Conservation (phyloP, 2,797 vertebrate species). For the Coluber constrictor region DNA sequence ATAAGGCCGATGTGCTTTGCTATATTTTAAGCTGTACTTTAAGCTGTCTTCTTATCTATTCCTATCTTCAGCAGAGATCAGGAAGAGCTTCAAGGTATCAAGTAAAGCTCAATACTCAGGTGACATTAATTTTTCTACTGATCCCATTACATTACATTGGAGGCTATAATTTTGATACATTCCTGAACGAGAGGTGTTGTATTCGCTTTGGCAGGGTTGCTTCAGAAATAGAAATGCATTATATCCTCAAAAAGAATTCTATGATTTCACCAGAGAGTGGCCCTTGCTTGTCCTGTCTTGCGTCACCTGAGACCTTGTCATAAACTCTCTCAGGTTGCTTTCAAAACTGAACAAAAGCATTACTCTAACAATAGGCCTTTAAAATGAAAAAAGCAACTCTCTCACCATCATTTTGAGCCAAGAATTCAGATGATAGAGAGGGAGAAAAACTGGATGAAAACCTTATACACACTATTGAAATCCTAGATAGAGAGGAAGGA, state of each 20-base stretch:
- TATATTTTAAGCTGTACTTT: not conserved
- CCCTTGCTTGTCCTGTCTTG: not conserved
- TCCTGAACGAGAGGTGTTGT: not conserved
- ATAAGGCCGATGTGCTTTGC: not conserved
- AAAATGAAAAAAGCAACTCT: not conserved
- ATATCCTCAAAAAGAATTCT: not conserved
- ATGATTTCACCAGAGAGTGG: not conserved
- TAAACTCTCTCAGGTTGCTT: not conserved
- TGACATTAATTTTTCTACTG: not conserved
- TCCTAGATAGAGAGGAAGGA: not conserved
- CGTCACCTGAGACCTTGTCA: not conserved
- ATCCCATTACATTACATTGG: not conserved
- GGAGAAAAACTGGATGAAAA: not conserved
- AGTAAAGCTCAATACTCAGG: not conserved
- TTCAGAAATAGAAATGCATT: not conserved
- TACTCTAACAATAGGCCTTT: not conserved
- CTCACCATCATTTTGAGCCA: not conserved
- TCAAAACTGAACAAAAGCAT: not conserved
- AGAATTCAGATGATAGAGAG: not conserved
- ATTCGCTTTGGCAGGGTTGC: not conserved
- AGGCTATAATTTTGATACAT: not conserved
- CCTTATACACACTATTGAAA: not conserved
- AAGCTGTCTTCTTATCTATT: not conserved
- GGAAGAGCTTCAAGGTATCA: not conserved
- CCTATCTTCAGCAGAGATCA: not conserved